Base-by-base conservation (phyloP, 35 echinoderm and acorn worm genomes). In the Anneissia japonica region DNA sequence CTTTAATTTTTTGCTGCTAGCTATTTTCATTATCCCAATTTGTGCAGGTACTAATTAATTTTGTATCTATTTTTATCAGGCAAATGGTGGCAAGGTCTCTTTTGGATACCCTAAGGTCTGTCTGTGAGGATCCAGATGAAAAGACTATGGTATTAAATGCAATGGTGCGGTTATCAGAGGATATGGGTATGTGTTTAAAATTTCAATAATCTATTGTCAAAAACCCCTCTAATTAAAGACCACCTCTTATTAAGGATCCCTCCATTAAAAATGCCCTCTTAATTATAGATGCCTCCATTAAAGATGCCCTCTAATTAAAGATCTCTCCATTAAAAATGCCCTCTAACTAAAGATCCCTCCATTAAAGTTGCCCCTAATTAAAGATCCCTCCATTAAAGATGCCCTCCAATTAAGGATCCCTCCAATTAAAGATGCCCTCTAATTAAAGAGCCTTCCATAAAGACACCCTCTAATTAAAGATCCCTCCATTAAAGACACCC, bases 11-110 rank as follows among this genome's bases (percentile, higher is more conserved):
- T 28, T 64, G 13, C 51, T 14, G 13, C 51, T 64, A 14, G 51
- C 51, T 64, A 14, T 14, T 64, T 64, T 64, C 51, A 64, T 12
- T n/a, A 64, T n/a, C n/a, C n/a, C n/a, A 64, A 64, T 64, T 64
- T 30, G 36, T 10, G 79, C 30, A 35, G 26, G 32, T 23, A 11
- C n/a, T 35, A 37, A 35, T 38, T 10, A 81, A 26, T 23, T 7
- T 10, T 81, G 31, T 5, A 28, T 5, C 26, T 26, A 36, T 85
- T 74, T 82, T 76, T 31, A 23, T 81, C 45, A 98, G 95, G 75
- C 95, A 98, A 94, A 98, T 93, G 91, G 92, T 91, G 45, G 91
- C 95, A 74, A 87, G 95, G 39, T 82, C 81, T 55, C 55, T 98
- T 7, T 64, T 98, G 91, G 95, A 98, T 43, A 91, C 95, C 31